phyloP scores from a whole-genome alignment of 92 coral and sea anemone species.

The Epizoanthus scotinus region DNA sequence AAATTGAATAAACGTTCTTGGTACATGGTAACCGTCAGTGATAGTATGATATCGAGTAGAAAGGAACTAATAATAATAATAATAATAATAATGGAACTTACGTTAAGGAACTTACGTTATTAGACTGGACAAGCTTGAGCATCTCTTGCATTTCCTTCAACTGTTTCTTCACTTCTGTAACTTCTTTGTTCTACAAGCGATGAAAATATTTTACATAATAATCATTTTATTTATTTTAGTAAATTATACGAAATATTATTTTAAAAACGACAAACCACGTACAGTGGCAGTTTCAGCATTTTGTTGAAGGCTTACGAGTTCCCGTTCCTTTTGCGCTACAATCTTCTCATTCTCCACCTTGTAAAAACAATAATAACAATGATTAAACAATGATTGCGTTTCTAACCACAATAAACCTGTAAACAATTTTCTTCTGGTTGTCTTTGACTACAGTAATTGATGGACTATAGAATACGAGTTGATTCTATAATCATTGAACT shows the following conservation, averaged over 20 bases:
- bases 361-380: too few relatives aligned
- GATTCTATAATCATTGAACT: too few relatives aligned
- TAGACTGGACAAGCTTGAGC: slow-evolving; percentile 11
- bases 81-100: too few relatives aligned
- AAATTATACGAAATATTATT: background rate
- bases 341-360: slow-evolving; percentile 96
- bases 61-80: too few relatives aligned
- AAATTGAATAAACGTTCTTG: too few relatives aligned
- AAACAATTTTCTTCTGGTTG: too few relatives aligned
- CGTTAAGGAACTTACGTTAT: slow-evolving; percentile 21
- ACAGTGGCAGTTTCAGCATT: slow-evolving; percentile 51
- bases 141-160: slow-evolving; percentile 45
- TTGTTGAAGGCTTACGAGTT: slow-evolving; percentile 73
- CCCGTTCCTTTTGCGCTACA: slow-evolving; percentile 95
- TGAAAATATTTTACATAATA: background rate
- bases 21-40: background rate
- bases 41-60: background rate
- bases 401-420: too few relatives aligned
- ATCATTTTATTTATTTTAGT: background rate
- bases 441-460: too few relatives aligned
- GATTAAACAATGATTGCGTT: too few relatives aligned
- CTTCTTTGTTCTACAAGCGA: slow-evolving; percentile 38
- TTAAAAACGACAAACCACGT: background rate
- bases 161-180: slow-evolving; percentile 40
- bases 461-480: too few relatives aligned